A percentile compares a stretch with the other conserved stretches of the same genome.
Conservation (phyloP, 2,797 vertebrate genomes). For the Aphelocoma californica region DNA sequence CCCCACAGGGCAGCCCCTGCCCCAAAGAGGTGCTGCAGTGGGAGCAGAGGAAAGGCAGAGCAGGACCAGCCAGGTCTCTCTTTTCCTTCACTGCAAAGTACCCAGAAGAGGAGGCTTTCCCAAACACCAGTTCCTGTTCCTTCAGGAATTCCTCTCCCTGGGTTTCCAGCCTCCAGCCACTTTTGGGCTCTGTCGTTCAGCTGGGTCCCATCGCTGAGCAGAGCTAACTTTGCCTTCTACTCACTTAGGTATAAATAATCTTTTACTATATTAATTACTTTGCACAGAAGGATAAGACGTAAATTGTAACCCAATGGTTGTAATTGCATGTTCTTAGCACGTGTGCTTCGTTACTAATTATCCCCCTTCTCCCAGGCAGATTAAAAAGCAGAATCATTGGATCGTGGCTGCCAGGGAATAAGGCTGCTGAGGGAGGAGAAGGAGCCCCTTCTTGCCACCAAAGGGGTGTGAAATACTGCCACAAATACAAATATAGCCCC, state of each 20-base stretch:
- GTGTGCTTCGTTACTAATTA: conserved; percentile 56
- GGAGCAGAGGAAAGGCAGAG: background rate
- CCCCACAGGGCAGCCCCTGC: background rate
- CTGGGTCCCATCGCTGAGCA: background rate
- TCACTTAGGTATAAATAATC: conserved; percentile 24
- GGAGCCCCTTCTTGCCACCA: background rate
- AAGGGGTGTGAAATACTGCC: background rate
- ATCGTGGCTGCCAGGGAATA: background rate
- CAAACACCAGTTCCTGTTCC: background rate
- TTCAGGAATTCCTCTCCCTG: background rate
- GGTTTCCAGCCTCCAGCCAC: background rate
- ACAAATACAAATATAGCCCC: background rate
- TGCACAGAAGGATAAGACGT: conserved; percentile 45
- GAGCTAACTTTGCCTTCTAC: background rate
- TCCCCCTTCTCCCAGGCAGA: conserved; percentile 33
- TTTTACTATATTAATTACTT: conserved; percentile 59
- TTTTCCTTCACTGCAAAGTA: background rate
- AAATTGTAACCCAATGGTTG: conserved; percentile 62
- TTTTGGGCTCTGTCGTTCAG: rapidly evolving
- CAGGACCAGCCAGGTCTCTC: too few relatives aligned
- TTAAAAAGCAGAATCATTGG: conserved; percentile 26
- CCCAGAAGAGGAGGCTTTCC: background rate
- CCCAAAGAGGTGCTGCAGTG: background rate
- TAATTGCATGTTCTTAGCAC: conserved; percentile 61
- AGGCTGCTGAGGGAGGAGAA: background rate